Evolutionary conservation across 2,888 invertebrate genomes (phyloP).

Genomic region (Bibio marci): DNA sequence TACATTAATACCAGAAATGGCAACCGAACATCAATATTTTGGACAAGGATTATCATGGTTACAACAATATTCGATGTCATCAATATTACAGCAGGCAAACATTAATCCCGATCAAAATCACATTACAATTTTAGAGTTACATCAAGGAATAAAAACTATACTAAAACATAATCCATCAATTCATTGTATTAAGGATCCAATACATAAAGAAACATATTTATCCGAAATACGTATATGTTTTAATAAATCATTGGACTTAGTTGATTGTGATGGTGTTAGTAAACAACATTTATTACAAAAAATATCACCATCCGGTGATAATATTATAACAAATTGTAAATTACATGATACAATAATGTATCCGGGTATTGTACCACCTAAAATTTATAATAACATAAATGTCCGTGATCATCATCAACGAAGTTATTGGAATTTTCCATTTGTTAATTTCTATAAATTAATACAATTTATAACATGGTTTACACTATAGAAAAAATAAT

Average conservation of each 20-base stretch:
- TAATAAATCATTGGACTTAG: constrained; percentile 41
- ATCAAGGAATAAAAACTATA: constrained; percentile 26
- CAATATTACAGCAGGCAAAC: constrained; percentile 35
- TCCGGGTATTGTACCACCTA: constrained; percentile 31
- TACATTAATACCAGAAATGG: constrained; percentile 33
- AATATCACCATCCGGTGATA: constrained; percentile 18
- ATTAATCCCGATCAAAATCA: constrained; percentile 36
- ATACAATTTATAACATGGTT: constrained; percentile 43
- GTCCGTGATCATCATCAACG: too few species aligned
- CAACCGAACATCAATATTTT: constrained; percentile 52
- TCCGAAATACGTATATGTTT: constrained; percentile 61
- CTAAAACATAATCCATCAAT: constrained; percentile 43
- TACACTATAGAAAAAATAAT: constrained; percentile 31
- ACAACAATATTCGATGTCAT: constrained; percentile 39
- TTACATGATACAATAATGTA: constrained; percentile 36
- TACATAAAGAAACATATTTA: constrained; percentile 38
- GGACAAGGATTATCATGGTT: constrained; percentile 42
- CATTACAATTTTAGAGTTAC: not conserved
- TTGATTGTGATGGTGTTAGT: constrained; percentile 45
- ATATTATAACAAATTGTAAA: constrained; percentile 43
- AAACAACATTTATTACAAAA: constrained; percentile 16
- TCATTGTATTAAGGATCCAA: constrained; percentile 42
- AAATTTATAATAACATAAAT: constrained; percentile 5
- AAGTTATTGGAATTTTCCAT: constrained; percentile 24
- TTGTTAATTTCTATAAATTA: constrained; percentile 37